phyloP scores from a whole-genome alignment of 2,888 invertebrate species.

The Harpalus rufipes region DNA sequence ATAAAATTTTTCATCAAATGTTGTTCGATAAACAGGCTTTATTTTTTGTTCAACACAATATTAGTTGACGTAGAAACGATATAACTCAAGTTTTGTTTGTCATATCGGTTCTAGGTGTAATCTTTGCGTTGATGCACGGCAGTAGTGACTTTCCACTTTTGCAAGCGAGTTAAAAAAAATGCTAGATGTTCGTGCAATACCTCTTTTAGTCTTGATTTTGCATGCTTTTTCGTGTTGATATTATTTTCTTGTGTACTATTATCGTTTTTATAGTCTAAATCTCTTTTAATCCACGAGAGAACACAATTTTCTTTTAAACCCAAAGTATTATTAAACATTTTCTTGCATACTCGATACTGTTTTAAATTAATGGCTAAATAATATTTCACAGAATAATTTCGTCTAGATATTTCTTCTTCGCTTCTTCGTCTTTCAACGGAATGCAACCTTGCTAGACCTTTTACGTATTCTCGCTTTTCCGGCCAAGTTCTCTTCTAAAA shows the following conservation, averaged over 20 bases:
- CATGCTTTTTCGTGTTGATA: not conserved
- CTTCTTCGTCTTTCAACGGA: slow-evolving; percentile 1
- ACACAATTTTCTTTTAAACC: slow-evolving; percentile 1
- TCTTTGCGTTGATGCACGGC: slow-evolving; percentile 1
- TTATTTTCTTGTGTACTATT: not conserved
- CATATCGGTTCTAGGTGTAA: slow-evolving; percentile 4
- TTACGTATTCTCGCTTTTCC: not conserved
- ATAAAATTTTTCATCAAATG: not conserved
- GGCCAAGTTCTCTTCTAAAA: not conserved
- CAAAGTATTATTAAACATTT: not conserved
- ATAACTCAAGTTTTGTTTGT: not conserved
- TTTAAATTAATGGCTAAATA: not conserved
- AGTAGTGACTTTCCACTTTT: slow-evolving; percentile 10
- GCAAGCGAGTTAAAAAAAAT: not conserved
- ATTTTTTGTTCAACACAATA: not conserved
- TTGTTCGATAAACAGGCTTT: not conserved
- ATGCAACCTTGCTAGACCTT: not conserved
- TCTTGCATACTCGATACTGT: not conserved
- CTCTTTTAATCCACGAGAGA: not conserved
- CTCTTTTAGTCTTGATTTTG: too few relatives aligned
- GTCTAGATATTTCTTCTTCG: not conserved
- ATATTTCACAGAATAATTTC: slow-evolving; percentile 8
- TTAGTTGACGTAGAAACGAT: not conserved
- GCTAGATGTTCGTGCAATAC: too few relatives aligned
- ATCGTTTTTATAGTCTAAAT: not conserved